Base-by-base conservation (phyloP, 2,888 invertebrate genomes). In the Patella ulyssiponensis region DNA sequence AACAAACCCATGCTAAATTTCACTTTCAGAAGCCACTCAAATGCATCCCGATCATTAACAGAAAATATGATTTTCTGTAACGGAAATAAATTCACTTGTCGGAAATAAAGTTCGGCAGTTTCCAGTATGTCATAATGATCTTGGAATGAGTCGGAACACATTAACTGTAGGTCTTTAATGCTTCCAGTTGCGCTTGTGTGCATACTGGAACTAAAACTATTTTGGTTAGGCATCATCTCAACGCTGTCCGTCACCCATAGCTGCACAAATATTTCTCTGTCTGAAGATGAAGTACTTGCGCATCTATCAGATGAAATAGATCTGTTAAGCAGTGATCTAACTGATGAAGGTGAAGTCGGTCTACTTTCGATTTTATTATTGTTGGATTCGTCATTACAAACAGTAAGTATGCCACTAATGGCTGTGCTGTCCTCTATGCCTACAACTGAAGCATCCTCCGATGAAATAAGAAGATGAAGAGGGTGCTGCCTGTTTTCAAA, bases 51-150 rank as follows among this genome's bases (percentile, higher is more conserved):
- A 77, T 85, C 83, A 33, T 84, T 83, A 0, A 87, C 86, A 52
- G 85, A 85, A 69, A 89, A 81, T 1, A 88, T 84, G 53, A 88
- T 82, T 79, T 84, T 87, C 54, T 81, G 81, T 9, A 89, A 79
- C 2, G 86, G 86, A 75, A 86, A 88, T 9, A 86, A 75, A 56
- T 82, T 75, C 51, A 86, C 80, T 12, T 75, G 74, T 58, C 86
- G 78, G n/a, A 88, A 81, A 79, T 81, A 86, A 11, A 86, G 69
- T 23, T 78, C 76, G 23, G 82, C 79, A 51, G 14, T 77, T n/a
- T 82, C 79, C 51, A n/a, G 73, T 33, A 88, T 74, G 58, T 85
- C 84, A 70, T 89, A 89, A 77, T 88, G 88, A n/a, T 79, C 77
- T 20, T 82, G 77, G 71, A 88, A 89, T 17, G 81, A 74, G 9